Evolutionary conservation across 2,113 vertebrate species (phyloP).

Genomic region (Grammomys dolichurus): DNA sequence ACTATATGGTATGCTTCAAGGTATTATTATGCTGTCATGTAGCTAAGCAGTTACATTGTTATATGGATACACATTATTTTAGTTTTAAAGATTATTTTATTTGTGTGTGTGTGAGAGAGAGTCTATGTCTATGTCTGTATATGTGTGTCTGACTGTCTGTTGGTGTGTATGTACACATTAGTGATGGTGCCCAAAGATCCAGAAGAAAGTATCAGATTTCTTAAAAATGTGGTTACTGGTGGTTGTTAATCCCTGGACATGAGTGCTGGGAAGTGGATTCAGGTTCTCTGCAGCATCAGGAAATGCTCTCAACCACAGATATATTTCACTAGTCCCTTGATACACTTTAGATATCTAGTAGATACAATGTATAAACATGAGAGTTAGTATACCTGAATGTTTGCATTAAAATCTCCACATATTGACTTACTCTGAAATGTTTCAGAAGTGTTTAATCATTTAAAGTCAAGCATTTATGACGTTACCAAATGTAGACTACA

Average conservation of each 20-base stretch:
- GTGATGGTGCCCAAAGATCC: too few relatives aligned
- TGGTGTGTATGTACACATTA: background rate
- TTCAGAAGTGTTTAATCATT: background rate
- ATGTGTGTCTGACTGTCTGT: too few relatives aligned
- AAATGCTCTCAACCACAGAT: background rate
- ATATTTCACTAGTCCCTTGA: background rate
- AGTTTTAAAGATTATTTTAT: background rate
- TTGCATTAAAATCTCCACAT: slow-evolving; percentile 11
- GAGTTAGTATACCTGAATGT: background rate
- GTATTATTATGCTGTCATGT: background rate
- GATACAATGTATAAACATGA: background rate
- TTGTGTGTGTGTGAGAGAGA: background rate
- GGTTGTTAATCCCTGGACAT: background rate
- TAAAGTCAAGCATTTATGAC: background rate
- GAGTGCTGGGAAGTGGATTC: background rate
- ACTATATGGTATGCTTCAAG: background rate
- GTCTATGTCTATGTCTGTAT: background rate
- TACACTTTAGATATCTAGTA: slow-evolving; percentile 12
- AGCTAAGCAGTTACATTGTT: background rate
- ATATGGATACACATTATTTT: background rate
- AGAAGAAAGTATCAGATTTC: background rate
- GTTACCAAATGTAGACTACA: background rate
- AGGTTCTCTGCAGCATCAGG: background rate
- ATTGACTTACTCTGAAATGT: background rate
- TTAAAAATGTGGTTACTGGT: background rate